Evolutionary conservation across 2,113 vertebrate genomes (phyloP).

Genomic region (Orientallactaga bullata): DNA sequence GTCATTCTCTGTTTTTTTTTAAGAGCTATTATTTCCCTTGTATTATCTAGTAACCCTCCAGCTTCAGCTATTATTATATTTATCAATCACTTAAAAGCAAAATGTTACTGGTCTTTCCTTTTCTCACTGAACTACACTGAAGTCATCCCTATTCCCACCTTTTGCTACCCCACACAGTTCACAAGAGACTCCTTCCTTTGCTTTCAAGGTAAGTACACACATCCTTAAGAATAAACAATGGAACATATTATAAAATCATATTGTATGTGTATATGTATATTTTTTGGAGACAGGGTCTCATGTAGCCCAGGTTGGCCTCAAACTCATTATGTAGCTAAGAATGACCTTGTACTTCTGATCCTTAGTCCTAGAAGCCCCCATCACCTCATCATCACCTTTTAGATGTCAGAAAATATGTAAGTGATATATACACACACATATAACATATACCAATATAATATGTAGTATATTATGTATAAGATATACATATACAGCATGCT

Average conservation of each 20-base stretch:
- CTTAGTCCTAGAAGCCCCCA: background rate
- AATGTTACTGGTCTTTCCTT: background rate
- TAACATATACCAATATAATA: too few species aligned
- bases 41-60: conserved; percentile 44
- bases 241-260: background rate
- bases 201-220: conserved; percentile 26
- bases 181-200: background rate
- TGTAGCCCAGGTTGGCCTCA: too few species aligned
- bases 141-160: background rate
- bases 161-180: background rate
- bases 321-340: too few species aligned
- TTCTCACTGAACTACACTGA: background rate
- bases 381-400: background rate
- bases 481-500: background rate
- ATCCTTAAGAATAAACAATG: background rate
- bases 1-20: background rate
- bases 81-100: conserved; percentile 56
- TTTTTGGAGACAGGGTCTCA: conserved; percentile 2
- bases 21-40: conserved; percentile 9
- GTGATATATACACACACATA: background rate
- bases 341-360: background rate
- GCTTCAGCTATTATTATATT: conserved; percentile 49
- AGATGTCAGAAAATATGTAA: background rate
- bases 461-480: background rate
- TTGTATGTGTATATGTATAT: background rate